Base-by-base conservation (phyloP, 2,113 vertebrate genomes). In the Regulus satrapa region DNA sequence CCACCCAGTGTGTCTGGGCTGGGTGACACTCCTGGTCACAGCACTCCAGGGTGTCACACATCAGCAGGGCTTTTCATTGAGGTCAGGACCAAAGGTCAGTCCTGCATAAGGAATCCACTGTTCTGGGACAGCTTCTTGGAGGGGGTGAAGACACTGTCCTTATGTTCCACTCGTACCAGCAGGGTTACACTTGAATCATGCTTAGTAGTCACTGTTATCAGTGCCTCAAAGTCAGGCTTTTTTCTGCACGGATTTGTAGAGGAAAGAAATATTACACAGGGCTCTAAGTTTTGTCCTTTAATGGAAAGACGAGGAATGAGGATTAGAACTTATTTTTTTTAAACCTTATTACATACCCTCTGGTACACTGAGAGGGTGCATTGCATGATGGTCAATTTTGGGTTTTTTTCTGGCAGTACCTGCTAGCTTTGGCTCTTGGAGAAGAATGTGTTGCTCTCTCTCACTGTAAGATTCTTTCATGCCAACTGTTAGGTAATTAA, bases 281-380 rank as follows among this genome's bases (percentile, higher is more conserved):
- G 72, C 69, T 92, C 29, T n/a, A 76, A 90, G 58, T 88, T 92
- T 90, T 95, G 38, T 93, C 94, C 91, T 96, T 93, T 95, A 90
- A 96, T 95, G 90, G 82, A 88, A 88, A 95, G 32, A 92, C 84
- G 80, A 38, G n/a, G 49, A 92, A 69, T 52, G 41, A 62, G 61
- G 71, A 67, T 90, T 90, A 58, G 62, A 88, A 52, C 9, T 43
- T 14, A n/a, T 16, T 62, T 61, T 85, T 81, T 75, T 90, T 34
- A 18, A 95, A 58, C 19, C 26, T 78, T 40, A n/a, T 71, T 85
- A 55, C 41, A 49, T 51, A 36, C 18, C 38, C 64, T 61, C 19
- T 91, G 52, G 15, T 87, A 68, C 66, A 45, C 49, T n/a, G 88
- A 69, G 19, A 48, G 8, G 29, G 34, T 72, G 46, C 28, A 78